phyloP scores from a whole-genome alignment of 2,888 invertebrate species.

The Artemia sinica region DNA sequence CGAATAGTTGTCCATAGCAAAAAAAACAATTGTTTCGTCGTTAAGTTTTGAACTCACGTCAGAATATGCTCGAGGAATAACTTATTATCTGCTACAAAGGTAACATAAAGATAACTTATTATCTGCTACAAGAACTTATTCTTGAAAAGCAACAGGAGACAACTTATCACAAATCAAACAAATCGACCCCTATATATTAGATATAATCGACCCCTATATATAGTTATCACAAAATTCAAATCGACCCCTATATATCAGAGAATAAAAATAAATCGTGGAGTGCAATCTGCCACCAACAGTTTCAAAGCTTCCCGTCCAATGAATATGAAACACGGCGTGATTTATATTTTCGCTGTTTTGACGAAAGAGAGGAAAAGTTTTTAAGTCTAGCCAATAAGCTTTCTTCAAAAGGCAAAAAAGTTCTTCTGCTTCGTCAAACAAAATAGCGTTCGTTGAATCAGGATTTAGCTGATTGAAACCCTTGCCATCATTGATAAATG shows the following conservation, averaged over 20 bases:
- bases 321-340: constrained; percentile 82
- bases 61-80: constrained; percentile 41
- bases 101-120: constrained; percentile 81
- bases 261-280: constrained; percentile 75
- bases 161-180: constrained; percentile 65
- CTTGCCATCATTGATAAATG: neutral
- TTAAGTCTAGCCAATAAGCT: constrained; percentile 66
- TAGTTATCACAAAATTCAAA: too few relatives aligned
- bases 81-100: constrained; percentile 37
- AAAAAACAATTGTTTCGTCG: neutral
- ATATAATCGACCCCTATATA: too few relatives aligned
- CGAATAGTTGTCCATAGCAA: neutral
- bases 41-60: neutral
- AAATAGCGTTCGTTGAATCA: constrained; percentile 73
- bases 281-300: constrained; percentile 59
- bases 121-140: constrained; percentile 70
- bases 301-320: constrained; percentile 49
- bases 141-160: constrained; percentile 67
- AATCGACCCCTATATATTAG: constrained; percentile 73
- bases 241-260: too few relatives aligned
- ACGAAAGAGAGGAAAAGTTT: constrained; percentile 64
- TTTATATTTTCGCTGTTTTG: constrained; percentile 66
- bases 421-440: constrained; percentile 66
- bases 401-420: constrained; percentile 54
- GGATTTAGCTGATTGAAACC: constrained; percentile 34